A percentile compares a stretch with the other conserved stretches of the same genome.
These are phyloP conservation scores for Phalacrocorax aristotelis DNA, from an alignment of 2,113 vertebrate genomes.

Conservation along the genomic window DNA sequence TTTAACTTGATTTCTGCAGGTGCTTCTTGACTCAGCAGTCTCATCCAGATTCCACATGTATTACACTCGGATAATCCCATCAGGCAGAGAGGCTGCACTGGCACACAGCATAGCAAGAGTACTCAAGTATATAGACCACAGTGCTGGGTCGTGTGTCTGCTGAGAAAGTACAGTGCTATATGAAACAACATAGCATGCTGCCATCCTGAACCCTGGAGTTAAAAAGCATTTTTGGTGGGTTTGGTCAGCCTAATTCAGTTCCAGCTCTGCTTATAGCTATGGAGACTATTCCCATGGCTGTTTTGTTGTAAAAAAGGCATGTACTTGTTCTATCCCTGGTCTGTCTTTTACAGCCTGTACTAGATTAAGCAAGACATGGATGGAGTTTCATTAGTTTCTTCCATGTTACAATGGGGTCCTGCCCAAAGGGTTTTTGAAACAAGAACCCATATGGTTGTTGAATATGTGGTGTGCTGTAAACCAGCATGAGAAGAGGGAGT, in stretches of 20 bases:
- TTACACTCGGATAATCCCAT: background rate
- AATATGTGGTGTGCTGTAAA: background rate
- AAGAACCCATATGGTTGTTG: background rate
- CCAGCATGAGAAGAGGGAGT: background rate
- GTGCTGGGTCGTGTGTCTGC: background rate
- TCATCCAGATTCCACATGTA: rapidly evolving
- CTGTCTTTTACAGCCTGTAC: background rate
- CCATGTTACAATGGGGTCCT: background rate
- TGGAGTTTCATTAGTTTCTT: background rate
- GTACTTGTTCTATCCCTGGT: background rate
- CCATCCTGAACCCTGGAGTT: background rate
- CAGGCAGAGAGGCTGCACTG: background rate
- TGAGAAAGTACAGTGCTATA: rapidly evolving
- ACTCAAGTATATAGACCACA: background rate
- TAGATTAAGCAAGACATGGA: background rate
- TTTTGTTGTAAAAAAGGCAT: background rate
- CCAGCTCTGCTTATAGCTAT: background rate
- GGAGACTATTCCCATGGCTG: background rate
- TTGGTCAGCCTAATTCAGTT: background rate
- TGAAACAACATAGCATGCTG: background rate
- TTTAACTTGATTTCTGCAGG: background rate
- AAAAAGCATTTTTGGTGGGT: background rate
- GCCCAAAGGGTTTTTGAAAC: background rate
- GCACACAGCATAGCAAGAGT: background rate
- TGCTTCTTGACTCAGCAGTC: background rate